phyloP scores from a whole-genome alignment of 2,113 vertebrate genomes.

The Indri indri region DNA sequence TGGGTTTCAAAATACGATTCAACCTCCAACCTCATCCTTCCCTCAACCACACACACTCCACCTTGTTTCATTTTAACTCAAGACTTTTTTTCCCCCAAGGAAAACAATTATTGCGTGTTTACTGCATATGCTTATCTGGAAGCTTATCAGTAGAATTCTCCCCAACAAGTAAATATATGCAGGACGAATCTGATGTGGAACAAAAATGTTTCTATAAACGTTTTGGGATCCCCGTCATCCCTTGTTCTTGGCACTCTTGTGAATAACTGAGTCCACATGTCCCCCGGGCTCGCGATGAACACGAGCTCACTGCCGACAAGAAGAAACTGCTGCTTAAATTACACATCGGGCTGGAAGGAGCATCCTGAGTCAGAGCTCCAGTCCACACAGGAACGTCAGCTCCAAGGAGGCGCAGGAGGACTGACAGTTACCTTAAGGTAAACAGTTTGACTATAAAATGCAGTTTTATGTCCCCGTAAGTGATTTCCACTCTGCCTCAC shows the following conservation, averaged over 20 bases:
- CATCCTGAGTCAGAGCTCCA: background rate
- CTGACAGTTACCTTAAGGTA: background rate
- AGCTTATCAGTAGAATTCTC: conserved; percentile 1
- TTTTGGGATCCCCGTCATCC: background rate
- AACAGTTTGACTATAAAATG: background rate
- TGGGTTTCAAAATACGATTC: background rate
- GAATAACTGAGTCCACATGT: conserved; percentile 14
- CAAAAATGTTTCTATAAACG: background rate
- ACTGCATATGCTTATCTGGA: background rate
- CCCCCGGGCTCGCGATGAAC: background rate
- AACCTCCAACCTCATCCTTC: background rate
- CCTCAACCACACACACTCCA: background rate
- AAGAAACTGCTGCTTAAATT: background rate
- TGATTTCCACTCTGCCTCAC: conserved; percentile 49
- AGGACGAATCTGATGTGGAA: background rate
- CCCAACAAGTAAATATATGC: background rate
- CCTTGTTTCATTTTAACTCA: background rate
- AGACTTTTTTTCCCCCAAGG: background rate
- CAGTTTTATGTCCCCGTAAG: conserved; percentile 2
- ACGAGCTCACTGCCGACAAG: background rate
- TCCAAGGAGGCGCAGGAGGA: background rate
- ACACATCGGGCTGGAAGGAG: background rate
- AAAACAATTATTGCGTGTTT: background rate
- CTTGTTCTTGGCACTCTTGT: background rate
- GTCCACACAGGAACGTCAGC: rapidly evolving